Percentiles rank a stretch among this genome's conserved stretches.
Evolutionary conservation across 2,888 invertebrate genomes (phyloP).

Genomic region (Sepiola atlantica): DNA sequence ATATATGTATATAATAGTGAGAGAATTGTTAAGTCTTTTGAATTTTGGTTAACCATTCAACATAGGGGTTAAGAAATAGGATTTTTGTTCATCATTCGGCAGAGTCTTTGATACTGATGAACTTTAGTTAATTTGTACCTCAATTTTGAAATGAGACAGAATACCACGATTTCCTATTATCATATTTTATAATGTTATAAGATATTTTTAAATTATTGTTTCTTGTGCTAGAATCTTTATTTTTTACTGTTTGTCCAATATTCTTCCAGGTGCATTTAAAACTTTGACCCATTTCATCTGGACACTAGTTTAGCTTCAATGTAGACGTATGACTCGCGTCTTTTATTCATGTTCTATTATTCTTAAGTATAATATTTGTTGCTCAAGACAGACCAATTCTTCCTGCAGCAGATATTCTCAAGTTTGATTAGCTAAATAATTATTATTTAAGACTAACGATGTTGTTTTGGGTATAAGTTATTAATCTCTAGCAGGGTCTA

Average conservation of each 20-base stretch:
- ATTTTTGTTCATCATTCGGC: background rate
- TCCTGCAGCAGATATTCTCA: background rate
- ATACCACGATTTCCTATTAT: background rate
- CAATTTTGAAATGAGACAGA: background rate
- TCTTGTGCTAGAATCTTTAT: background rate
- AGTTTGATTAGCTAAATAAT: background rate
- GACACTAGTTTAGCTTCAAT: background rate
- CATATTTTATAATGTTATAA: background rate
- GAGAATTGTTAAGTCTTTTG: background rate
- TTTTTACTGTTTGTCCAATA: background rate
- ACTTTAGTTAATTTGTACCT: background rate
- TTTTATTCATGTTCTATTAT: too few relatives aligned
- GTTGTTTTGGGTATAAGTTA: background rate
- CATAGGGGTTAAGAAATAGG: background rate
- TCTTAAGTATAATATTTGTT: background rate
- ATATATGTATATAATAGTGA: too few relatives aligned
- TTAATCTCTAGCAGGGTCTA: background rate
- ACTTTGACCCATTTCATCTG: background rate
- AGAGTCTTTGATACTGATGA: background rate
- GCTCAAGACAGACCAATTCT: background rate
- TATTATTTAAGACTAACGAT: background rate
- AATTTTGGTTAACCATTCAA: background rate
- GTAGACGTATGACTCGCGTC: background rate
- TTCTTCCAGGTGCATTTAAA: background rate
- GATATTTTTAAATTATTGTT: background rate